Evolutionary conservation across 2,888 invertebrate genomes (phyloP).

Genomic region (Cylloceria caligata): DNA sequence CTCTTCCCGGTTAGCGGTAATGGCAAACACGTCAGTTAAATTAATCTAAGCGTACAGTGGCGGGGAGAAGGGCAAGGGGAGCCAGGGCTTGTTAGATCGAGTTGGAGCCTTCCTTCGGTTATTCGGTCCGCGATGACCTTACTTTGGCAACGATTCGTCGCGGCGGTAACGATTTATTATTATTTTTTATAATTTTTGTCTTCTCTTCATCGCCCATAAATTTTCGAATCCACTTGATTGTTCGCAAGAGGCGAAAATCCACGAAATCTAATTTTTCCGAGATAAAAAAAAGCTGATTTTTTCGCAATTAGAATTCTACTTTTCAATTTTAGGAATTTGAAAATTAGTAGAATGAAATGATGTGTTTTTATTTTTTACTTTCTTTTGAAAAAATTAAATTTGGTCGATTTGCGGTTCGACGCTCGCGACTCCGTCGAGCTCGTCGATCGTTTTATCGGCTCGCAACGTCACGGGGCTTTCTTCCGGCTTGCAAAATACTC

Average conservation of each 20-base stretch:
- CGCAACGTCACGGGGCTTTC: not conserved
- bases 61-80: not conserved
- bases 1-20: constrained; percentile 58
- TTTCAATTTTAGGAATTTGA: not conserved
- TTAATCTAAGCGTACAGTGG: constrained; percentile 56
- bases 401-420: constrained; percentile 16
- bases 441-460: constrained; percentile 16
- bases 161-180: constrained; percentile 49
- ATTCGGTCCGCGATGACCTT: constrained; percentile 56
- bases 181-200: not conserved
- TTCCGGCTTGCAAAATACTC: constrained; percentile 7
- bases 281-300: not conserved
- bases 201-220: constrained; percentile 33
- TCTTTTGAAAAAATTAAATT: constrained; percentile 2
- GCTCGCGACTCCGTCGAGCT: constrained; percentile 7
- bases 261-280: constrained; percentile 11
- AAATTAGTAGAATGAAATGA: not conserved
- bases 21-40: constrained; percentile 63
- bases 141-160: constrained; percentile 68
- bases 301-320: too few relatives aligned
- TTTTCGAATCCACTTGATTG: constrained; percentile 37
- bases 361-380: too few relatives aligned
- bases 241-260: constrained; percentile 5
- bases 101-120: constrained; percentile 21
- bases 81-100: constrained; percentile 26